A percentile compares a stretch with the other conserved stretches of the same genome.
Evolutionary conservation across 2,113 vertebrate species (phyloP).

Genomic region (human): GRCh38 chr1:108803001-108803500

Average conservation of each 20-base stretch:
- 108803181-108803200: not conserved
- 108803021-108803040: not conserved
- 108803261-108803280: not conserved
- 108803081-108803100: not conserved
- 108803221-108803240: not conserved
- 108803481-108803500: not conserved
- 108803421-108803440: not conserved
- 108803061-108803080: not conserved
- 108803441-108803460: not conserved
- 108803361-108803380: not conserved
- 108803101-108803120: not conserved
- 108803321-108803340: not conserved
- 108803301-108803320: not conserved
- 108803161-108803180: not conserved
- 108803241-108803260: not conserved
- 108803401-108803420: not conserved
- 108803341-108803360: not conserved
- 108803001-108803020: not conserved
- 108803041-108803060: not conserved
- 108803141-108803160: not conserved
- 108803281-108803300: not conserved
- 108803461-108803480: not conserved
- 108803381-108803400: not conserved
- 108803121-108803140: not conserved
- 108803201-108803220: not conserved